phyloP scores from a whole-genome alignment of 2,797 vertebrate species.

The Melanotaenia parkinsoni region DNA sequence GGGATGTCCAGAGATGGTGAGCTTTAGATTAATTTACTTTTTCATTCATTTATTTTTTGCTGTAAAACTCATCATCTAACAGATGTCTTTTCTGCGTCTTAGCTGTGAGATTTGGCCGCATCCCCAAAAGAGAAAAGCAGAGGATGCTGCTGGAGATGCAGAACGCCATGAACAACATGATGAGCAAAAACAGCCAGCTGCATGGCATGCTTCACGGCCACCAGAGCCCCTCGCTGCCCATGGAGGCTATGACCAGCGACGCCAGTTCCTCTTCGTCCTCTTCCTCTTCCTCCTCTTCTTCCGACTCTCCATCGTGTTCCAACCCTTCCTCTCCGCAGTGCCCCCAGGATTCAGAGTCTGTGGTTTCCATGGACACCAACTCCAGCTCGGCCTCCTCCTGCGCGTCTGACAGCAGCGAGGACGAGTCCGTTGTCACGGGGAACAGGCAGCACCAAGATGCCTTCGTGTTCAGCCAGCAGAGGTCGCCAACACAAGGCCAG shows the following conservation, averaged over 20 bases:
- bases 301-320: conserved; percentile 66
- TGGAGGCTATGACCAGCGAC: conserved; percentile 80
- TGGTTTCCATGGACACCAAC: conserved; percentile 82
- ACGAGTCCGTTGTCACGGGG: conserved; percentile 85
- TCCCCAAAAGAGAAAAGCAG: conserved; percentile 98
- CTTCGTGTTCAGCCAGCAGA: conserved; percentile 86
- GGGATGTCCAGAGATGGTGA: conserved; percentile 98
- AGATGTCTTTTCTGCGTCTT: conserved; percentile 11
- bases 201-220: conserved; percentile 82
- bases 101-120: conserved; percentile 98
- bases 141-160: conserved; percentile 99
- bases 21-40: conserved; percentile 33
- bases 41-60: neutral
- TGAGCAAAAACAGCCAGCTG: conserved; percentile 92
- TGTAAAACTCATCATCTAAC: neutral
- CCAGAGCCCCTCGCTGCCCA: conserved; percentile 72
- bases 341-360: conserved; percentile 75
- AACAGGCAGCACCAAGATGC: conserved; percentile 85
- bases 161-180: conserved; percentile 98
- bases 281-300: conserved; percentile 60
- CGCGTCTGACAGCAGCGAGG: conserved; percentile 90
- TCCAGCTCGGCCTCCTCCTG: conserved; percentile 81
- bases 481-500: conserved; percentile 57
- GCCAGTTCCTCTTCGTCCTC: conserved; percentile 66
- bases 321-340: conserved; percentile 78